Conservation (phyloP, 2,888 invertebrate genomes). For the Phrixothrix hirtus region DNA sequence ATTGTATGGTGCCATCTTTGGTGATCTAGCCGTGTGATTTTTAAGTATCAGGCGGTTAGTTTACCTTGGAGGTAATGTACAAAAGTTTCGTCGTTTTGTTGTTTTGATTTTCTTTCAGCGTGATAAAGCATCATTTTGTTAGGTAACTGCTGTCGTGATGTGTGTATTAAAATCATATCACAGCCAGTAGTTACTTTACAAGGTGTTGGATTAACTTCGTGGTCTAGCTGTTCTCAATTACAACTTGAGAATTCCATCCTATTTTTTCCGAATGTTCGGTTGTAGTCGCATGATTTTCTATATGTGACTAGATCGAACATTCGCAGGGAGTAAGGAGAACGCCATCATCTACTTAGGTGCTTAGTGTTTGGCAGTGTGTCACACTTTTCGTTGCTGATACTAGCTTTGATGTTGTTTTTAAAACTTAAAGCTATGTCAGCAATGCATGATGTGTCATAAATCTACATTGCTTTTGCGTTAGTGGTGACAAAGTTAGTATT, state of each 20-base stretch:
- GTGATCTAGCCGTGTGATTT: slow-evolving; percentile 57
- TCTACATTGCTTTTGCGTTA: not conserved
- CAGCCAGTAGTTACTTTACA: slow-evolving; percentile 56
- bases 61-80: slow-evolving; percentile 41
- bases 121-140: slow-evolving; percentile 36
- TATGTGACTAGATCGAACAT: slow-evolving; percentile 57
- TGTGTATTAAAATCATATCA: slow-evolving; percentile 51
- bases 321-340: slow-evolving; percentile 48
- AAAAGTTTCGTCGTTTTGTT: slow-evolving; percentile 14
- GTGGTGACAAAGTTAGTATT: too few relatives aligned
- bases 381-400: slow-evolving; percentile 49
- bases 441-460: slow-evolving; percentile 46
- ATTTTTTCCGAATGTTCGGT: slow-evolving; percentile 51
- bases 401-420: slow-evolving; percentile 47
- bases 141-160: slow-evolving; percentile 54
- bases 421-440: slow-evolving; percentile 56
- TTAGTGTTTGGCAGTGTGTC: slow-evolving; percentile 19
- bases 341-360: too few relatives aligned
- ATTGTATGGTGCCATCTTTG: slow-evolving; percentile 47
- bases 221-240: too few relatives aligned
- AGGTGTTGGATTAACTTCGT: slow-evolving; percentile 26
- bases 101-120: not conserved
- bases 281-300: slow-evolving; percentile 48
- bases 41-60: slow-evolving; percentile 43
- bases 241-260: slow-evolving; percentile 29